Evolutionary conservation across 2,113 vertebrate species (phyloP), one percentile per base, ranked within the genome.

Genomic region (Bubo scandiacus): DNA sequence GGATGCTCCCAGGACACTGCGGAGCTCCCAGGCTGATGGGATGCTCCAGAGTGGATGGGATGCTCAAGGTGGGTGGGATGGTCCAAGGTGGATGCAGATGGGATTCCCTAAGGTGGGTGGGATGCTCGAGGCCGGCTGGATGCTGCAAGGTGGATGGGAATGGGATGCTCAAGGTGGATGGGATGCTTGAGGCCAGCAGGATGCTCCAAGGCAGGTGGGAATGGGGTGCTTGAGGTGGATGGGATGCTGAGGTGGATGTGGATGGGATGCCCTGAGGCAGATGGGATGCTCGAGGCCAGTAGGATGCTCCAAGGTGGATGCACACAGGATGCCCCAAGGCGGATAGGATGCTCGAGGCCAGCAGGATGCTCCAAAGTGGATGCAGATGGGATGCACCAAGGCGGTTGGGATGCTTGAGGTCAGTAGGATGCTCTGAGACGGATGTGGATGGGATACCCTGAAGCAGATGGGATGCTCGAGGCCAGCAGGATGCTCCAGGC

Each of bases 391-490:
- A 30, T 52, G 25, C 58, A 32, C 43, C 47, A 34, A 58, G 57
- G 19, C 6, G 7, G 1, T 17, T 14, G 51, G 12, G 45, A 25
- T 54, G 30, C 30, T 32, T 12, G 5, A 61, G 18, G 20, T 13
- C 15, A 21, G 7, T 4, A 2, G 4, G 23, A 86, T 42, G 34
- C 61, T 27, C 63, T 1, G 1, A 34, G 19, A 19, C 1, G 9
- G 38, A 38, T 32, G 51, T 1, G 4, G 26, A 19, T 36, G 25
- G 12, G 40, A 26, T 18, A 10, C 66, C 7, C 15, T 1, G 8
- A 55, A 20, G 19, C 1, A 1, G 13, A 9, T 1, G 2, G 16
- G 13, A 26, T 2, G 9, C 71, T 8, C 7, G 0, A 65, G 20
- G 36, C 43, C 29, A 18, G 19, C 1, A 0, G 7, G 25, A 30